Percentiles rank a stretch among this genome's conserved stretches.
These are phyloP conservation scores for Eristalis tenax DNA, from an alignment of 2,888 invertebrate genomes.

Conservation along the genomic window DNA sequence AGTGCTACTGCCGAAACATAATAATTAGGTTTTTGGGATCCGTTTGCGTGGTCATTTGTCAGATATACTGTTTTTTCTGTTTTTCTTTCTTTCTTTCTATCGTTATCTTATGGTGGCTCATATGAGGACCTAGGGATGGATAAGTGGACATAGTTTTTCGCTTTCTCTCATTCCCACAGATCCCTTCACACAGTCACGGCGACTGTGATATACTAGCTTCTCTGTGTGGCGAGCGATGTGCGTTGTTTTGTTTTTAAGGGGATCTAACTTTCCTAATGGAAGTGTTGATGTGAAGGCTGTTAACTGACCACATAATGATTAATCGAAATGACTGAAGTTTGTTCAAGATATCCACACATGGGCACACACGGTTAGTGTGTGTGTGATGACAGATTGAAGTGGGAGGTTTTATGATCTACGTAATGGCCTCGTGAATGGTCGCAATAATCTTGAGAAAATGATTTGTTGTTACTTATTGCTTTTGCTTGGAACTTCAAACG, in stretches of 20 bases:
- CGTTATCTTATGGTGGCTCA: constrained; percentile 15
- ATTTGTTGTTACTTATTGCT: too few relatives aligned
- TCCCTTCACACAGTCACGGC: too few relatives aligned
- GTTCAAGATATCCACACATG: background rate
- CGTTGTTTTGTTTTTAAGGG: background rate
- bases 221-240: background rate
- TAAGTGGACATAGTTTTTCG: background rate
- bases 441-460: too few relatives aligned
- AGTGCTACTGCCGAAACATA: constrained; percentile 3
- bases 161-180: background rate
- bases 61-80: background rate
- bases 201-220: too few relatives aligned
- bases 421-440: background rate
- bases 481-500: too few relatives aligned
- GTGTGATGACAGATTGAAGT: background rate
- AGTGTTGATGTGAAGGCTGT: constrained; percentile 39
- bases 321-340: constrained; percentile 30
- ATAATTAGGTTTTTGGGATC: constrained; percentile 15
- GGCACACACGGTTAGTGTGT: background rate
- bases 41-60: constrained; percentile 37
- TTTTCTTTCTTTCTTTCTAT: background rate
- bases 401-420: background rate
- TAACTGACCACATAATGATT: constrained; percentile 39
- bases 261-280: constrained; percentile 29
- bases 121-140: background rate